Percentiles rank a stretch among this genome's conserved stretches.
Conservation (phyloP, 1,140 invertebrate genomes). For the Tenebrio molitor region DNA sequence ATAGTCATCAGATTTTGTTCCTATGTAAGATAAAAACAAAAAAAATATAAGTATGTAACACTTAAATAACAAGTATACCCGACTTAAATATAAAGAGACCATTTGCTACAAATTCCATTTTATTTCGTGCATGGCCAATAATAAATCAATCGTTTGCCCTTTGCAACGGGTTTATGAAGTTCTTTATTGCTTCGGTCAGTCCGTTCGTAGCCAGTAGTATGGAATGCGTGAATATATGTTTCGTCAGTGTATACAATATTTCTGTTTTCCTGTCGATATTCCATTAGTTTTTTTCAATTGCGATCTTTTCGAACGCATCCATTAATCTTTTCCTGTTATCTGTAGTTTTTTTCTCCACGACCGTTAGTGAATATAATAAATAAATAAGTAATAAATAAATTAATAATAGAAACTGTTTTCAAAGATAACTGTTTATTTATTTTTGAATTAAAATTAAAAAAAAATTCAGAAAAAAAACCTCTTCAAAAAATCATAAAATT, state of each 20-base stretch:
- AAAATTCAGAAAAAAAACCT: no score
- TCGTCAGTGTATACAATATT: neutral
- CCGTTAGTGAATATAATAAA: no score
- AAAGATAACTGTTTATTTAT: no score
- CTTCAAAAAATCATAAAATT: no score
- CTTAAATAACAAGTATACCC: neutral
- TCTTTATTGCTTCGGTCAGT: neutral
- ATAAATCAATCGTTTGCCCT: no score
- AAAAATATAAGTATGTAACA: neutral
- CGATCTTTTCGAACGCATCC: neutral
- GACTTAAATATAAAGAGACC: neutral
- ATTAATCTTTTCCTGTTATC: neutral
- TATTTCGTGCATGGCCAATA: neutral
- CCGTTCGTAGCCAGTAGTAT: neutral
- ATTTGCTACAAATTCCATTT: neutral
- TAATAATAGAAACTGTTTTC: no score
- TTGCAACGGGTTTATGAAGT: no score
- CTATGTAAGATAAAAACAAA: neutral
- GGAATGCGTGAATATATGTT: neutral
- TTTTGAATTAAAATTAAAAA: no score
- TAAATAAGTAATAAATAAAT: no score
- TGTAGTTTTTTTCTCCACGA: neutral
- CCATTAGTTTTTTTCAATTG: neutral
- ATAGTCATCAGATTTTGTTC: neutral
- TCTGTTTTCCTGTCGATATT: neutral